phyloP scores from a whole-genome alignment of 2,888 invertebrate species.

The Neelides folsomi region DNA sequence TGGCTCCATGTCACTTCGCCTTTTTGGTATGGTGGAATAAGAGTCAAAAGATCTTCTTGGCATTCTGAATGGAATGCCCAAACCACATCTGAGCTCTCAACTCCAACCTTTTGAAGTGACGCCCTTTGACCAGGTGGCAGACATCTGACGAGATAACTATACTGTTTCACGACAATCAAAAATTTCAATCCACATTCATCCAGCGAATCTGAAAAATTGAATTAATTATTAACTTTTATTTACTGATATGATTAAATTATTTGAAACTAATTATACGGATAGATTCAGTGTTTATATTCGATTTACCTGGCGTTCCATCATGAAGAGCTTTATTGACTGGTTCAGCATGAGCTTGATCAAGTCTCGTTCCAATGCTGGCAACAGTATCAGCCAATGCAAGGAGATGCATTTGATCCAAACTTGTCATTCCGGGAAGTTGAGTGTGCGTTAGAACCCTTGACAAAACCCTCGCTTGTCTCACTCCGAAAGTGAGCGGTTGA shows the following conservation, averaged over 20 bases:
- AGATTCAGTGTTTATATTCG: background rate
- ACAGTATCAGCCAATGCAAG: slow-evolving; percentile 97
- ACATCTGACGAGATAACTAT: slow-evolving; percentile 84
- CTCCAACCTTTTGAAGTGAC: slow-evolving; percentile 69
- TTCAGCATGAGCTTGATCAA: slow-evolving; percentile 25
- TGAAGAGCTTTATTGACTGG: slow-evolving; percentile 15
- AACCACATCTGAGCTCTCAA: slow-evolving; percentile 78
- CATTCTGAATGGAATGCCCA: slow-evolving; percentile 99
- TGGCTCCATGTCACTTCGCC: slow-evolving; percentile 78
- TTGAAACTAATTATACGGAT: slow-evolving; percentile 2
- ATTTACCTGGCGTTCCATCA: slow-evolving; percentile 32
- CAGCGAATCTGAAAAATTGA: slow-evolving; percentile 51
- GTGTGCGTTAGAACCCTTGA: slow-evolving; percentile 87
- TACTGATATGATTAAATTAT: too few species aligned
- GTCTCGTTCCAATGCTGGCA: slow-evolving; percentile 46
- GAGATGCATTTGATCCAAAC: slow-evolving; percentile 98
- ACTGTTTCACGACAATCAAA: slow-evolving; percentile 93
- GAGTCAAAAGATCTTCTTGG: slow-evolving; percentile 79
- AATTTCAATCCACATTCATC: slow-evolving; percentile 97
- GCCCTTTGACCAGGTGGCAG: slow-evolving; percentile 79
- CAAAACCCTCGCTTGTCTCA: slow-evolving; percentile 53
- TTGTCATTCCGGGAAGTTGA: slow-evolving; percentile 83
- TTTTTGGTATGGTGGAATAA: slow-evolving; percentile 77
- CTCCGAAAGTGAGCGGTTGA: slow-evolving; percentile 29
- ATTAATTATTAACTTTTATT: too few species aligned